phyloP scores from a whole-genome alignment of 2,888 invertebrate genomes.

The Apomyelois bistriatella region DNA sequence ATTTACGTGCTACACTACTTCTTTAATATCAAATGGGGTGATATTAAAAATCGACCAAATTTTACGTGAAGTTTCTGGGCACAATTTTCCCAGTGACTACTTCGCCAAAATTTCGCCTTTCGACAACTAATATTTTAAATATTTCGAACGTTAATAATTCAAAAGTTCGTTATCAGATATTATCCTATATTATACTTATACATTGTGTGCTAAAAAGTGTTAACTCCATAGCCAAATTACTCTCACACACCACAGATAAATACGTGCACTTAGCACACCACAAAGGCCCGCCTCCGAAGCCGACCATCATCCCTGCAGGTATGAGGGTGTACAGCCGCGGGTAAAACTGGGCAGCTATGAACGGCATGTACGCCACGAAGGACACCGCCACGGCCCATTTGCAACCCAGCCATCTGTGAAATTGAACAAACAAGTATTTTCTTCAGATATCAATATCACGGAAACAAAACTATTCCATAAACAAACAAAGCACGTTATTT shows the following conservation, averaged over 20 bases:
- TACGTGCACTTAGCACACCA: slow-evolving; percentile 99
- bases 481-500: no score
- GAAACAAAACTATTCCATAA: background rate
- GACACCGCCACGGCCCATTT: slow-evolving; percentile 94
- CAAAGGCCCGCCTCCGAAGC: slow-evolving; percentile 93
- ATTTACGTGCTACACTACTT: no score
- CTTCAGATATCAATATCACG: no score
- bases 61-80: no score
- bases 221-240: background rate
- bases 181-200: no score
- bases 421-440: background rate
- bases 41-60: no score
- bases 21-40: no score
- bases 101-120: no score
- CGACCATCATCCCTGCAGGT: slow-evolving; percentile 90
- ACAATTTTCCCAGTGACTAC: no score
- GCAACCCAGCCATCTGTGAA: slow-evolving; percentile 89
- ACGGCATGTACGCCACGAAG: slow-evolving; percentile 94
- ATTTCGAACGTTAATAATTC: no score
- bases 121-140: no score
- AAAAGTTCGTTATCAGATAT: no score
- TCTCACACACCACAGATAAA: slow-evolving; percentile 85
- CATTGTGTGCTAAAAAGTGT: background rate
- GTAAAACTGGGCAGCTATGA: slow-evolving; percentile 94
- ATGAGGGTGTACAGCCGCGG: slow-evolving; percentile 91